Conservation (phyloP, 1,140 invertebrate species). For the Probaryconus sp. region DNA sequence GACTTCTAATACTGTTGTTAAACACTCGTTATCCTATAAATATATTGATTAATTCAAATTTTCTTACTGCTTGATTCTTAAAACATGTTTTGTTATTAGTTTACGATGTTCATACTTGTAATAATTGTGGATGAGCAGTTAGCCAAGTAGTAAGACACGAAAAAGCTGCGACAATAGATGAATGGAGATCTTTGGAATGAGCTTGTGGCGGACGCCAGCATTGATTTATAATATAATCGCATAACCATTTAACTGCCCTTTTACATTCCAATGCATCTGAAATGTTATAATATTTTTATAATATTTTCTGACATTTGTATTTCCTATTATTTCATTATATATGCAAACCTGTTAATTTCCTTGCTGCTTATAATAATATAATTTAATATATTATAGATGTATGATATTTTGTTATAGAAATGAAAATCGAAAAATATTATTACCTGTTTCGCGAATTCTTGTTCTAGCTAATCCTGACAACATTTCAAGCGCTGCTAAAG, state of each 20-base stretch:
- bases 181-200: slow-evolving; percentile 98
- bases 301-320: too few relatives aligned
- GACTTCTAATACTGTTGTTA: slow-evolving; percentile 95
- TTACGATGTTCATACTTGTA: too few relatives aligned
- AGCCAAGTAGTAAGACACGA: slow-evolving; percentile 95
- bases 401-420: too few relatives aligned
- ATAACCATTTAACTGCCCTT: slow-evolving; percentile 97
- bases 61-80: too few relatives aligned
- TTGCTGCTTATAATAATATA: slow-evolving; percentile 70
- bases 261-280: slow-evolving; percentile 88
- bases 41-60: not conserved
- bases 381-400: slow-evolving; percentile 29
- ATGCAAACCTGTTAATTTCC: slow-evolving; percentile 74
- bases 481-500: slow-evolving; percentile 94
- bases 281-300: too few relatives aligned
- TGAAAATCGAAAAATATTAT: slow-evolving; percentile 40
- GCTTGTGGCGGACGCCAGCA: slow-evolving; percentile 96
- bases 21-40: slow-evolving; percentile 91
- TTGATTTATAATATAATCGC: slow-evolving; percentile 97
- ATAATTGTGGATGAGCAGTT: slow-evolving; percentile 89
- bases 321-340: slow-evolving; percentile 16
- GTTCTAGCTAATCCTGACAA: slow-evolving; percentile 92
- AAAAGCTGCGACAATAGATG: slow-evolving; percentile 97
- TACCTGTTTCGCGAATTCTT: slow-evolving; percentile 90
- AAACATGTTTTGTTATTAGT: too few relatives aligned